Percentiles rank a stretch among this genome's conserved stretches.
phyloP scores from a whole-genome alignment of 2,888 invertebrate species.

The Biston betularia region DNA sequence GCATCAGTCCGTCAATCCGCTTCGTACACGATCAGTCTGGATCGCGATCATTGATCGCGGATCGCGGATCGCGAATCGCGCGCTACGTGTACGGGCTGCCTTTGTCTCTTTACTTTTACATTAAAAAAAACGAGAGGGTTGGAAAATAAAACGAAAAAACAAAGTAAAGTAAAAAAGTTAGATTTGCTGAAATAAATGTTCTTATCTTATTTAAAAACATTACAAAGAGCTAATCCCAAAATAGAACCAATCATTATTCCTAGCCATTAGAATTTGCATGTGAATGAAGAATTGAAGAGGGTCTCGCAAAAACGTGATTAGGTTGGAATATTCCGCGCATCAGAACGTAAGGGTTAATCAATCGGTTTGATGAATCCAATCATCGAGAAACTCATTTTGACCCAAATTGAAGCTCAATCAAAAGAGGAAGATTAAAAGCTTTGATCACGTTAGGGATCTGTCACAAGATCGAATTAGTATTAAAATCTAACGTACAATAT shows the following conservation, averaged over 20 bases:
- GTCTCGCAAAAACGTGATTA: conserved; percentile 17
- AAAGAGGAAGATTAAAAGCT: too few relatives aligned
- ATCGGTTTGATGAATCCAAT: conserved; percentile 14
- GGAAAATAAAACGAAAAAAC: too few relatives aligned
- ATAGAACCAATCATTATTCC: conserved; percentile 7
- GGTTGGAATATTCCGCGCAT: conserved; percentile 7
- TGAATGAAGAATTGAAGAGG: conserved; percentile 3
- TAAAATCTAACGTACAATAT: not conserved
- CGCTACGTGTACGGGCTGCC: too few relatives aligned
- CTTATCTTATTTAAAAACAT: not conserved
- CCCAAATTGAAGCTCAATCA: not conserved
- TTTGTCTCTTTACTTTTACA: too few relatives aligned
- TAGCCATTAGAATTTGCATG: conserved; percentile 9
- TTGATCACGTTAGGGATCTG: too few relatives aligned
- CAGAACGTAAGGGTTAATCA: conserved; percentile 13
- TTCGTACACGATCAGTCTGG: too few relatives aligned
- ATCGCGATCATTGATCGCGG: too few relatives aligned
- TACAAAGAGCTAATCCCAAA: not conserved
- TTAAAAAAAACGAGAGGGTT: too few relatives aligned
- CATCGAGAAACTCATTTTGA: conserved; percentile 11
- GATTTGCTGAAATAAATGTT: not conserved
- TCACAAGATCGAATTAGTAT: conserved; percentile 3
- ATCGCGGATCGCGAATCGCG: too few relatives aligned
- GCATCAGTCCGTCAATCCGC: too few relatives aligned
- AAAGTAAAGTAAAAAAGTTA: too few relatives aligned